phyloP scores from a whole-genome alignment of 2,797 vertebrate genomes.

The Coranthus polyacanthus region DNA sequence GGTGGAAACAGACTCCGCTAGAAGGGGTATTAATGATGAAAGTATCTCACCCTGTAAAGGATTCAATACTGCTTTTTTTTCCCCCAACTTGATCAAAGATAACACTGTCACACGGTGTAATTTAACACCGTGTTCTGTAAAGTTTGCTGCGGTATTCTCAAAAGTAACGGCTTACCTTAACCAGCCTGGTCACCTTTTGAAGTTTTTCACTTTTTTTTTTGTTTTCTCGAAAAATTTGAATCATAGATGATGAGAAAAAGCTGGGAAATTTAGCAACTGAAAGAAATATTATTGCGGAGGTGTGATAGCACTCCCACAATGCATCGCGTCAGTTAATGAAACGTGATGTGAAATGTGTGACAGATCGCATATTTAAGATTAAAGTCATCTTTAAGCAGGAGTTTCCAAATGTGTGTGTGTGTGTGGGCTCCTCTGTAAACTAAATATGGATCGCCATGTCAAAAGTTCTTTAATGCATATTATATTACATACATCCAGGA shows the following conservation, averaged over 20 bases:
- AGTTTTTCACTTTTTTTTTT: no score
- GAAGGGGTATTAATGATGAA: slow-evolving; percentile 29
- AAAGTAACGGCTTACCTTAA: slow-evolving; percentile 30
- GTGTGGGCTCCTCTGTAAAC: no score
- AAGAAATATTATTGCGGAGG: slow-evolving; percentile 11
- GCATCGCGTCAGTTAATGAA: no score
- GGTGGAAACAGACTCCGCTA: not conserved
- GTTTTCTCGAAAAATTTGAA: slow-evolving; percentile 12
- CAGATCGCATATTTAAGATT: no score
- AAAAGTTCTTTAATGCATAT: no score
- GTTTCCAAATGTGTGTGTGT: no score
- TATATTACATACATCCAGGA: no score
- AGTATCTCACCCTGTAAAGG: not conserved
- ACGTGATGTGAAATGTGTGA: no score
- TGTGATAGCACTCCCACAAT: slow-evolving; percentile 2
- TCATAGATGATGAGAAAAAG: slow-evolving; percentile 33
- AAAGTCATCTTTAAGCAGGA: no score
- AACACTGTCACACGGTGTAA: slow-evolving; percentile 23
- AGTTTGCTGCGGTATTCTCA: no score
- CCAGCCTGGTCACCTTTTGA: slow-evolving; percentile 43
- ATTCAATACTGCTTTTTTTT: slow-evolving; percentile 40
- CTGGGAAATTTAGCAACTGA: slow-evolving; percentile 39
- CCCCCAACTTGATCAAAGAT: no score
- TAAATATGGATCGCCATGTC: no score
- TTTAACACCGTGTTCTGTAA: slow-evolving; percentile 32